phyloP scores from a whole-genome alignment of 2,888 invertebrate genomes.

The Malthinus seriepunctatus region DNA sequence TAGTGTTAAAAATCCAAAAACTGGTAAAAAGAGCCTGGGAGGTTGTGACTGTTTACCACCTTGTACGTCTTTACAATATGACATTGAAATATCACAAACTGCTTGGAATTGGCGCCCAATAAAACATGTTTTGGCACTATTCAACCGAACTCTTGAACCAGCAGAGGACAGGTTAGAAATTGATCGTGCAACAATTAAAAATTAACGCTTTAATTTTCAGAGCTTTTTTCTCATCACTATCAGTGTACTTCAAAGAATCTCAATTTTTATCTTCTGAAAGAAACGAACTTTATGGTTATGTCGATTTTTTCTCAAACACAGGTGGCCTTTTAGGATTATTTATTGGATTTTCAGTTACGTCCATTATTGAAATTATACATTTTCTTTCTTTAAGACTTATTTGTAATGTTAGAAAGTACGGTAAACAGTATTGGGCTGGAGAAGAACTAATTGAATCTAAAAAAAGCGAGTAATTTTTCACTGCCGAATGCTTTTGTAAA shows the following conservation, averaged over 20 bases:
- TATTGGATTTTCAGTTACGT: slow-evolving; percentile 15
- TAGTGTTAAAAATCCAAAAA: no score
- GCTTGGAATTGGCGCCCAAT: slow-evolving; percentile 13
- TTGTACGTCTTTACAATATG: slow-evolving; percentile 8
- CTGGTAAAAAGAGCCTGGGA: not conserved
- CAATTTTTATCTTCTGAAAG: slow-evolving; percentile 60
- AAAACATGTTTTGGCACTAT: not conserved
- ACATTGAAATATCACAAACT: slow-evolving; percentile 14
- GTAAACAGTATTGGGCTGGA: slow-evolving; percentile 8
- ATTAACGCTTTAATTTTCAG: slow-evolving; percentile 46
- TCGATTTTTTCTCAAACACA: slow-evolving; percentile 62
- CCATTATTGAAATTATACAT: slow-evolving; percentile 11
- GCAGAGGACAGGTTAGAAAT: not conserved
- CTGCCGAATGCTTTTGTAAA: no score
- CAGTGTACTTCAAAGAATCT: slow-evolving; percentile 73
- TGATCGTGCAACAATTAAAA: not conserved
- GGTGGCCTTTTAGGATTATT: slow-evolving; percentile 56
- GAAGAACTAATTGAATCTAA: not conserved
- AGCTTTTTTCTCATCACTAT: slow-evolving; percentile 61
- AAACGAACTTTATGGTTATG: slow-evolving; percentile 60
- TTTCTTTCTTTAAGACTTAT: slow-evolving; percentile 9
- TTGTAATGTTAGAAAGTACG: slow-evolving; percentile 15
- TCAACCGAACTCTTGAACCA: not conserved
- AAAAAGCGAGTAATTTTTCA: no score
- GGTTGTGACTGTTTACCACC: slow-evolving; percentile 17